phyloP scores from a whole-genome alignment of 2,797 vertebrate genomes.

The Eutrigla gurnardus region DNA sequence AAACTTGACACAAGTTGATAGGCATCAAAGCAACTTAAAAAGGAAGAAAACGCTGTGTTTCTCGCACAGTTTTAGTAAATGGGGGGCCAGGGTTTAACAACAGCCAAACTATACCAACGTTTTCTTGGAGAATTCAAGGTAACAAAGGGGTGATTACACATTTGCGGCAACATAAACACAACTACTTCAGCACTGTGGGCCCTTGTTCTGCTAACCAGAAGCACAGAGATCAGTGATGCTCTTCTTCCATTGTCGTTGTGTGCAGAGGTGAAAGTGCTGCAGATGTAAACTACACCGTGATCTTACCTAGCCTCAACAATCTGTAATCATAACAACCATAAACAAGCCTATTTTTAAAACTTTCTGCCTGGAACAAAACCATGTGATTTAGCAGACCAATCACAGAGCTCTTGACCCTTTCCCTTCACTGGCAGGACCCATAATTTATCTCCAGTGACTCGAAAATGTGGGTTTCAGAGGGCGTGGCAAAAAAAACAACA shows the following conservation, averaged over 20 bases:
- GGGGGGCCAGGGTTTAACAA: too few relatives aligned
- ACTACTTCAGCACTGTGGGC: too few relatives aligned
- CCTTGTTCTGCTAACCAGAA: too few relatives aligned
- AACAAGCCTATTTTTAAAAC: slow-evolving; percentile 40
- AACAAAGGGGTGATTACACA: too few relatives aligned
- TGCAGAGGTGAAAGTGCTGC: slow-evolving; percentile 10
- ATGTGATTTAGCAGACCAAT: slow-evolving; percentile 35
- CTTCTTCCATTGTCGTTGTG: not conserved
- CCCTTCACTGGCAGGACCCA: slow-evolving; percentile 14
- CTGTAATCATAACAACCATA: slow-evolving; percentile 46
- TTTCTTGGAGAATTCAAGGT: too few relatives aligned
- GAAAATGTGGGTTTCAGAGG: slow-evolving; percentile 20
- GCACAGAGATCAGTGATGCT: too few relatives aligned
- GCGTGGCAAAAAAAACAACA: slow-evolving; percentile 20
- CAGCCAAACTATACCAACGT: too few relatives aligned
- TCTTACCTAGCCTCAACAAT: slow-evolving; percentile 29
- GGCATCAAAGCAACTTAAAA: too few relatives aligned
- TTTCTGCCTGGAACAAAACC: slow-evolving; percentile 33
- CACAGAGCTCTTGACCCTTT: slow-evolving; percentile 6
- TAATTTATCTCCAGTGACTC: slow-evolving; percentile 33
- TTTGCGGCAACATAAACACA: too few relatives aligned
- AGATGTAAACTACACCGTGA: slow-evolving; percentile 26
- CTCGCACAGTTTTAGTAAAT: too few relatives aligned
- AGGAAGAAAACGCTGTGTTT: too few relatives aligned
- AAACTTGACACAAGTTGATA: not conserved